These are phyloP conservation scores for Sebastes reedi DNA, from an alignment of 2,797 vertebrate species.

Conservation along the genomic window DNA sequence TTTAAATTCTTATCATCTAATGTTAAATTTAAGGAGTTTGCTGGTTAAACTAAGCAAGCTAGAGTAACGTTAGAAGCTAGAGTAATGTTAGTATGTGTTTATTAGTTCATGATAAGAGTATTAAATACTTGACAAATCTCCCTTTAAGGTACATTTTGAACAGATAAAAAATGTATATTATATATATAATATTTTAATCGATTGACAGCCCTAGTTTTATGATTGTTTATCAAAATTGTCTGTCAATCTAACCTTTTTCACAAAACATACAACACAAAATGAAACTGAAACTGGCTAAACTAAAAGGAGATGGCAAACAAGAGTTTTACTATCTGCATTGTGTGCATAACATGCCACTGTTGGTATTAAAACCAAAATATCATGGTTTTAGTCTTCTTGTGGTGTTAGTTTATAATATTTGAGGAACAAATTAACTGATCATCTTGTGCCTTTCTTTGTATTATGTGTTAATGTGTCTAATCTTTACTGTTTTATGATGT, in stretches of 20 bases:
- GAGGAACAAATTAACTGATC: neutral
- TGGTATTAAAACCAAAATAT: neutral
- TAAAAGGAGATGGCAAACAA: too few species aligned
- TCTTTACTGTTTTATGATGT: conserved; percentile 1
- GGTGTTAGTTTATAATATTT: neutral
- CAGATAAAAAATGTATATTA: too few species aligned
- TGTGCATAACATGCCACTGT: neutral
- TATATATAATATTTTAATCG: too few species aligned
- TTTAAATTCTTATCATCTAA: neutral
- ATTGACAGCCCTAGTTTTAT: too few species aligned
- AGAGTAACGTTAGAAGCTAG: too few species aligned
- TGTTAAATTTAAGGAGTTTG: neutral
- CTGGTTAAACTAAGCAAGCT: neutral
- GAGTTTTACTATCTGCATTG: neutral
- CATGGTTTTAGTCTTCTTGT: too few species aligned
- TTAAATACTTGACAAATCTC: too few species aligned
- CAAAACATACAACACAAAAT: neutral
- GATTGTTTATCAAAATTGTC: neutral
- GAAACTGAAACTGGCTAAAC: neutral
- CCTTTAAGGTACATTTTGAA: too few species aligned
- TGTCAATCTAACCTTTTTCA: neutral
- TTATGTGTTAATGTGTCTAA: neutral
- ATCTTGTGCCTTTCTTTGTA: neutral
- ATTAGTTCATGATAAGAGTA: too few species aligned
- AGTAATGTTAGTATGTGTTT: neutral